Percentiles rank a stretch among this genome's conserved stretches.
These are phyloP conservation scores for Cataglyphis livida DNA, from an alignment of 2,888 invertebrate species.

Conservation along the genomic window DNA sequence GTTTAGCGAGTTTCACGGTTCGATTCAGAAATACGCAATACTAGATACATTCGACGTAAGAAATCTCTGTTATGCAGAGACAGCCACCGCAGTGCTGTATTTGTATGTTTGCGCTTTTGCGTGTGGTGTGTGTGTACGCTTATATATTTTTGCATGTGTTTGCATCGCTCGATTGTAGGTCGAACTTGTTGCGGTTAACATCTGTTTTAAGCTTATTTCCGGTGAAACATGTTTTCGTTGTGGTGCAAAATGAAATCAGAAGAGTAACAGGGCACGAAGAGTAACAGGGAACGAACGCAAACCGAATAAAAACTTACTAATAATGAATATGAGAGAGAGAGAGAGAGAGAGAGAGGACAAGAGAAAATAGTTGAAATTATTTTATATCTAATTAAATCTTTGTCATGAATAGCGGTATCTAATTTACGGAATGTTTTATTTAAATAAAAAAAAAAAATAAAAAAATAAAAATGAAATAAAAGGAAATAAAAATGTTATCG, in stretches of 20 bases:
- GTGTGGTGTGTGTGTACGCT: not conserved
- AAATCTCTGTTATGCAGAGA: not conserved
- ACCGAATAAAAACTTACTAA: not conserved
- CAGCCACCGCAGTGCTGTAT: no score
- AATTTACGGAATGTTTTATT: slow-evolving; percentile 8
- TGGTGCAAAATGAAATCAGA: not conserved
- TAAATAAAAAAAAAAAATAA: not conserved
- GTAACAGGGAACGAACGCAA: slow-evolving; percentile 4
- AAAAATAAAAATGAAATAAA: not conserved
- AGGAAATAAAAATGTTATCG: not conserved
- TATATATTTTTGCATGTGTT: not conserved
- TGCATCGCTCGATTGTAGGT: slow-evolving; percentile 31
- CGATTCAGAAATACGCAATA: slow-evolving; percentile 21
- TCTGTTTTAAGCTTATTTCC: slow-evolving; percentile 20
- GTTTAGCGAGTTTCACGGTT: slow-evolving; percentile 36
- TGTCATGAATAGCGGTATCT: slow-evolving; percentile 10
- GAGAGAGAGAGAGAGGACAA: not conserved
- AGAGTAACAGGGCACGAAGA: not conserved
- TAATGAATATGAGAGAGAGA: not conserved
- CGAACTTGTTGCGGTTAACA: slow-evolving; percentile 50
- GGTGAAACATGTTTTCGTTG: not conserved
- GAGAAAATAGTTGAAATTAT: not conserved
- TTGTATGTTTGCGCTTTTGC: not conserved
- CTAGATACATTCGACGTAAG: slow-evolving; percentile 24
- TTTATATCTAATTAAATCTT: not conserved